Conservation (phyloP, 2,797 vertebrate genomes). For the Parauchenoglanis punctatus region DNA sequence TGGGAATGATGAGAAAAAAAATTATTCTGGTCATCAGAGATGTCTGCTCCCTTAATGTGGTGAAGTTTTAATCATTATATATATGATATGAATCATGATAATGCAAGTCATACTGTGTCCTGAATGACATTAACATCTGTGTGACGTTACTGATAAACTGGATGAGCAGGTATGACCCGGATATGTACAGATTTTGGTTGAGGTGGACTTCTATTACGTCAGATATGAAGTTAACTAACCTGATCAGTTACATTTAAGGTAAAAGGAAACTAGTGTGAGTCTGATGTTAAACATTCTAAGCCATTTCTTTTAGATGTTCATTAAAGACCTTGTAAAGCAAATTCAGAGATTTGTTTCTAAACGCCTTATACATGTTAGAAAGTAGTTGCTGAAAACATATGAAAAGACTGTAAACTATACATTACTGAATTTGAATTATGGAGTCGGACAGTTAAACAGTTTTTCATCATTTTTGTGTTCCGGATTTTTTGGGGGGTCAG, state of each 20-base stretch:
- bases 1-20: not conserved
- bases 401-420: too few species aligned
- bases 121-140: not conserved
- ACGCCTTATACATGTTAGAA: too few species aligned
- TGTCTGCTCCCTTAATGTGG: not conserved
- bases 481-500: too few species aligned
- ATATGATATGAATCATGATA: too few species aligned
- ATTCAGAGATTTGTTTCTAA: too few species aligned
- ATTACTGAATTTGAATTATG: too few species aligned
- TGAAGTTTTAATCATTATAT: not conserved
- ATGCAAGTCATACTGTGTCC: not conserved
- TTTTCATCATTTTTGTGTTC: too few species aligned
- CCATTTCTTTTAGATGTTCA: not conserved
- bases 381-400: too few species aligned
- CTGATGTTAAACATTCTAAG: not conserved
- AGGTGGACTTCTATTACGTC: not conserved
- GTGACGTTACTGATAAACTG: not conserved
- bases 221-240: not conserved
- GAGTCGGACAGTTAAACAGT: too few species aligned
- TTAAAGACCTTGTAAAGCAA: too few species aligned
- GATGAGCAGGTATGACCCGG: not conserved
- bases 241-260: not conserved
- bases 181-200: not conserved
- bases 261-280: not conserved
- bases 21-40: not conserved